Conservation (phyloP, 2,797 vertebrate genomes). For the Echeneis naucrates region DNA sequence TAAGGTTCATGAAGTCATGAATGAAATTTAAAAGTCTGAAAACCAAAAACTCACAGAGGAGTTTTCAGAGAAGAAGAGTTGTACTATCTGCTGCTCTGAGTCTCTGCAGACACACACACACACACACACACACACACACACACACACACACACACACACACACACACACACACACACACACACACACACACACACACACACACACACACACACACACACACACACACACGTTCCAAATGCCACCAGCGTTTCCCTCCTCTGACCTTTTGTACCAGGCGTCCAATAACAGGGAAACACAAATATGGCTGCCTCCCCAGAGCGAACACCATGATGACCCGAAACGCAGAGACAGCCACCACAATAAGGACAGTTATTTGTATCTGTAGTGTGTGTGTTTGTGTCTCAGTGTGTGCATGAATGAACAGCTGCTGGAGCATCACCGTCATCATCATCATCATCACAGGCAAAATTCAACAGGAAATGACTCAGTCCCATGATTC, state of each 20-base stretch:
- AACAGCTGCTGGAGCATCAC: not conserved
- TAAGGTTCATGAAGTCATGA: too few species aligned
- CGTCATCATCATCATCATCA: not conserved
- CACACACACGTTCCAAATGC: conserved; percentile 57
- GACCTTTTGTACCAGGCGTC: conserved; percentile 73
- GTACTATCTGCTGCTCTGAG: too few species aligned
- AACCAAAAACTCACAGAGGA: too few species aligned
- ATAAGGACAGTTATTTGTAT: conserved; percentile 24
- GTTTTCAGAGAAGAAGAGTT: too few species aligned
- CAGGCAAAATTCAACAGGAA: not conserved
- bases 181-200: conserved; percentile 25
- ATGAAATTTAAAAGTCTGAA: too few species aligned
- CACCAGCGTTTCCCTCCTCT: conserved; percentile 65
- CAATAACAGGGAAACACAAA: conserved; percentile 70
- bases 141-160: conserved; percentile 6
- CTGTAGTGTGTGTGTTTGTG: conserved; percentile 9
- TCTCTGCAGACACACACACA: too few species aligned
- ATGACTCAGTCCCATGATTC: not conserved
- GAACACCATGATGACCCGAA: conserved; percentile 47
- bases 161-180: not conserved
- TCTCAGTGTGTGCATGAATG: not conserved
- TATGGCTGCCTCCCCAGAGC: conserved; percentile 66
- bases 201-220: conserved; percentile 7
- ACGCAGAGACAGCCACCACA: conserved; percentile 44
- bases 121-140: conserved; percentile 1